phyloP scores from a whole-genome alignment of 1,140 invertebrate species.

The Caenorhabditis inopinata region DNA sequence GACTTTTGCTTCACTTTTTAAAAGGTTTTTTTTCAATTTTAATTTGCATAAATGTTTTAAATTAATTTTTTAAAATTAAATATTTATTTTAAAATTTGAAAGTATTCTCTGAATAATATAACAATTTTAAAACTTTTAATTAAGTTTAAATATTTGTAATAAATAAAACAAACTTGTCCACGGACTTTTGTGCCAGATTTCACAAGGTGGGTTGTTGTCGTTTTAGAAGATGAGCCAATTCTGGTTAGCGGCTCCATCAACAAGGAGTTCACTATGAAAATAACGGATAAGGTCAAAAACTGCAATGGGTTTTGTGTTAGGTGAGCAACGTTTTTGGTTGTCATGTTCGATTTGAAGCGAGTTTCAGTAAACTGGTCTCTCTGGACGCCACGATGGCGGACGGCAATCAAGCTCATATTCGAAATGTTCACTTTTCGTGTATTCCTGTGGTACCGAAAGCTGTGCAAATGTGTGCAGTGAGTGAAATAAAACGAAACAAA shows the following conservation, averaged over 20 bases:
- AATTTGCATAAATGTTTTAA: too few species aligned
- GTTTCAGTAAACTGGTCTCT: background rate
- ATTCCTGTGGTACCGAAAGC: background rate
- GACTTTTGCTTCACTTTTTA: too few species aligned
- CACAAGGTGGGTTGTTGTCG: too few species aligned
- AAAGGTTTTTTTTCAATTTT: too few species aligned
- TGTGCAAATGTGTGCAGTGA: background rate
- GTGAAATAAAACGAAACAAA: background rate
- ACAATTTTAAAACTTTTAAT: too few species aligned
- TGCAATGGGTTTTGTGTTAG: constrained; percentile 8
- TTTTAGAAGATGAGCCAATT: constrained; percentile 11
- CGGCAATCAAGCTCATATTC: constrained; percentile 8
- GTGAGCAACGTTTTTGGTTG: background rate
- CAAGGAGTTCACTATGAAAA: constrained; percentile 10
- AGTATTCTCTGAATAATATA: too few species aligned
- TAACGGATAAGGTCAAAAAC: background rate
- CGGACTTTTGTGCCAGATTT: too few species aligned
- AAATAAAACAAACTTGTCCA: too few species aligned
- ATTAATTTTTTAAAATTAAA: too few species aligned
- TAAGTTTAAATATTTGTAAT: too few species aligned
- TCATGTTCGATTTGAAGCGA: too few species aligned
- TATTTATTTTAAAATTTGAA: too few species aligned
- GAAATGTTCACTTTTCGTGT: constrained; percentile 9
- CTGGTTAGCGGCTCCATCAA: constrained; percentile 4
- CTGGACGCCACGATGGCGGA: background rate